These are phyloP conservation scores for Tetrapedia diversipes DNA, from an alignment of 2,888 invertebrate genomes.

Conservation along the genomic window DNA sequence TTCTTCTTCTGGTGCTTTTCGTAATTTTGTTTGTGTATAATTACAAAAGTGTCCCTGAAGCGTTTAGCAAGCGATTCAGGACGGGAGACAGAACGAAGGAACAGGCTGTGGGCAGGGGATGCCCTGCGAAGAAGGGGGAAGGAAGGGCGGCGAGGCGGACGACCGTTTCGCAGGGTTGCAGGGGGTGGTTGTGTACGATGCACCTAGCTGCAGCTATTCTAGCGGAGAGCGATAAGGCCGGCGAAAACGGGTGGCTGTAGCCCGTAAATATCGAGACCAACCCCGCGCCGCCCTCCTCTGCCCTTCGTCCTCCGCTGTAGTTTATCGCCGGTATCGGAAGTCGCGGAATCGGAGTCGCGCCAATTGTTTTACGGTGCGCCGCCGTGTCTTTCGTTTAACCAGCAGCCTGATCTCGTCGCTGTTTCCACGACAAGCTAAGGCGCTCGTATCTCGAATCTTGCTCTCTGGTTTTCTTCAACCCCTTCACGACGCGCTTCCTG, in stretches of 20 bases:
- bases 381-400: slow-evolving; percentile 32
- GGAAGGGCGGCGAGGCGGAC: slow-evolving; percentile 29
- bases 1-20: too few species aligned
- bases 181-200: slow-evolving; percentile 72
- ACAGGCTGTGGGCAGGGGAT: neutral
- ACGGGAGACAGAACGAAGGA: slow-evolving; percentile 23
- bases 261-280: slow-evolving; percentile 78
- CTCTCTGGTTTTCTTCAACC: neutral
- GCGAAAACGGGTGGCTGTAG: slow-evolving; percentile 75
- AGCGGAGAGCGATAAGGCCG: slow-evolving; percentile 75
- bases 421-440: slow-evolving; percentile 21
- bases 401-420: neutral
- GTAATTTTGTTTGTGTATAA: too few species aligned
- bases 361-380: slow-evolving; percentile 78
- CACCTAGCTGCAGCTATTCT: slow-evolving; percentile 77
- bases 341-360: slow-evolving; percentile 71
- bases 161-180: slow-evolving; percentile 49
- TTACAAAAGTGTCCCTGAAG: too few species aligned
- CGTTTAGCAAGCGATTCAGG: too few species aligned
- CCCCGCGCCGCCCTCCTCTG: slow-evolving; percentile 10
- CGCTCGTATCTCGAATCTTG: neutral
- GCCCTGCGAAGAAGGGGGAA: too few species aligned
- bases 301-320: slow-evolving; percentile 53
- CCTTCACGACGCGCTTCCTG: neutral
- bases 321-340: slow-evolving; percentile 78